These are phyloP conservation scores for Myotis myotis DNA, from an alignment of 2,797 vertebrate genomes.

Conservation along the genomic window DNA sequence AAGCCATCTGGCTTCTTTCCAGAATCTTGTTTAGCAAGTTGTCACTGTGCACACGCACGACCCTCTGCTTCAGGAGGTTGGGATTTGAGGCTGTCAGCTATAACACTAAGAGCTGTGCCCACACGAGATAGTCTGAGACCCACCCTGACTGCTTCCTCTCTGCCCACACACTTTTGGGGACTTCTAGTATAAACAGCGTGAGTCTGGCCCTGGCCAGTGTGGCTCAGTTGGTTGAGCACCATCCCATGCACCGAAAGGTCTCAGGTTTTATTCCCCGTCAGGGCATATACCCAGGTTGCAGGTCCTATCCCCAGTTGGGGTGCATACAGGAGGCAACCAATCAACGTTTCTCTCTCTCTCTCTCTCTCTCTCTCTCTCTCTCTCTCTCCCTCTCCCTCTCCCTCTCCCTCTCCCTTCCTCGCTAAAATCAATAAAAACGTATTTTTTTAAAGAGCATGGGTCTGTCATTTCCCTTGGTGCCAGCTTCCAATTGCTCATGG, in stretches of 20 bases:
- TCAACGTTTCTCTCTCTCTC: too few relatives aligned
- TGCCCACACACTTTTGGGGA: neutral
- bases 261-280: too few relatives aligned
- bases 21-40: neutral
- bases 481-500: neutral
- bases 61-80: neutral
- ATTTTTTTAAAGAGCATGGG: neutral
- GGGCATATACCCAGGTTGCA: too few relatives aligned
- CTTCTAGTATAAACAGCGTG: neutral
- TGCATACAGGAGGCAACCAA: too few relatives aligned
- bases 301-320: too few relatives aligned
- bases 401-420: too few relatives aligned
- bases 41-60: rapidly evolving
- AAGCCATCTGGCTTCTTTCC: constrained; percentile 9
- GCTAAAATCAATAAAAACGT: too few relatives aligned
- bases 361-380: too few relatives aligned
- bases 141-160: neutral
- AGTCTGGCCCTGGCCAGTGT: neutral
- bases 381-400: too few relatives aligned
- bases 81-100: too few relatives aligned
- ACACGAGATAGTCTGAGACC: neutral
- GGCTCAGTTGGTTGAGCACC: too few relatives aligned
- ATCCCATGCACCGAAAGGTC: too few relatives aligned
- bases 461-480: neutral
- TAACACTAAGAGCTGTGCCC: neutral